Percentiles rank a stretch among this genome's conserved stretches.
Conservation (phyloP, 2,888 invertebrate genomes). For the Drosophila meridionalis region DNA sequence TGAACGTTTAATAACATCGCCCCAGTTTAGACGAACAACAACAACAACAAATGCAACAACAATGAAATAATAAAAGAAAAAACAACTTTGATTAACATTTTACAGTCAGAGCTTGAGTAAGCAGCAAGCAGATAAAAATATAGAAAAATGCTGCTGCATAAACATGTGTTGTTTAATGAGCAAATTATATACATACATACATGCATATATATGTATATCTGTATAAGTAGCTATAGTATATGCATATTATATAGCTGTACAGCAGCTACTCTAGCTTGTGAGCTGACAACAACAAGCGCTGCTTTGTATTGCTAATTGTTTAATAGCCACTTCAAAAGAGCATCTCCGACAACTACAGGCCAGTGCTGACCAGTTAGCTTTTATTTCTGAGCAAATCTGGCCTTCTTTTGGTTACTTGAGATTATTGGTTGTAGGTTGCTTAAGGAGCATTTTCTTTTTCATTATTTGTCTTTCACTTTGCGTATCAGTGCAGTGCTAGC, state of each 20-base stretch:
- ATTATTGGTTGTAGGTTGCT: too few species aligned
- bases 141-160: slow-evolving; percentile 42
- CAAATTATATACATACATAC: slow-evolving; percentile 17
- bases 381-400: background rate
- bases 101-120: slow-evolving; percentile 16
- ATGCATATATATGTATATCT: background rate
- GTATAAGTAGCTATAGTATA: background rate
- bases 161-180: slow-evolving; percentile 53
- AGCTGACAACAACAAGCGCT: slow-evolving; percentile 17
- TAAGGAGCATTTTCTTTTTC: too few species aligned
- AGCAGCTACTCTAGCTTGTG: background rate
- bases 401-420: too few species aligned
- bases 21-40: slow-evolving; percentile 58
- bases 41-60: slow-evolving; percentile 29
- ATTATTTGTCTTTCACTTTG: background rate
- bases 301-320: slow-evolving; percentile 39
- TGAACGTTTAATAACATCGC: slow-evolving; percentile 71
- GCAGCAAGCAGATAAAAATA: slow-evolving; percentile 23
- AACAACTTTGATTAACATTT: slow-evolving; percentile 59
- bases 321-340: slow-evolving; percentile 38
- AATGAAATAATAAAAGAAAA: slow-evolving; percentile 47
- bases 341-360: slow-evolving; percentile 1
- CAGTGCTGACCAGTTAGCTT: background rate
- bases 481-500: too few species aligned
- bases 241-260: background rate